Evolutionary conservation across 1,140 invertebrate genomes (phyloP), one percentile per base, ranked within the genome.

Genomic region (Chymomyza costata): DNA sequence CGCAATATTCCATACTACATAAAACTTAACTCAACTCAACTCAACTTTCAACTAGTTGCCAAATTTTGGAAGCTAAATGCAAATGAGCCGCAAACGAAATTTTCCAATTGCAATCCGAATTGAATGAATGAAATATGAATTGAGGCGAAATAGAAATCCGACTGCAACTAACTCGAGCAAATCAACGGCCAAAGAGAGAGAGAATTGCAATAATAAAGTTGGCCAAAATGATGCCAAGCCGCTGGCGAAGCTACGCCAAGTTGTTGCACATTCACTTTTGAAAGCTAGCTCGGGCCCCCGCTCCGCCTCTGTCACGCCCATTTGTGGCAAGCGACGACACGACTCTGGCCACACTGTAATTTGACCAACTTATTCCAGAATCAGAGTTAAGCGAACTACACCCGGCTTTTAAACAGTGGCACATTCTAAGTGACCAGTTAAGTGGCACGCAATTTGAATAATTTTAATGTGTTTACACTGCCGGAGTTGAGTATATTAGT

Each of bases 191-290:
- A 30, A 57, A n/a, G n/a, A n/a, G n/a, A n/a, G n/a, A n/a, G n/a
- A n/a, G n/a, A 66, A 57, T 65, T 67, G 57, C 51, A 68, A 62
- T 40, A 67, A 67, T 65, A 65, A 59, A 66, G 38, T 43, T 59
- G 43, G 43, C 38, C 38, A 21, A 40, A 65, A 52, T 48, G 28
- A n/a, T n/a, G n/a, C n/a, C n/a, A n/a, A n/a, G n/a, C n/a, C n/a
- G n/a, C n/a, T n/a, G n/a, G n/a, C n/a, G n/a, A n/a, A n/a, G 30
- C 35, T 45, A 19, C 31, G n/a, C 35, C 38, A 55, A 30, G 45
- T 41, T 53, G 59, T 34, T 53, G 69, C 73, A 76, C 71, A 76
- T 76, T 76, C 71, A 78, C 71, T 78, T 76, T 76, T 76, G 66
- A 55, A n/a, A n/a, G n/a, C n/a, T n/a, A n/a, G n/a, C n/a, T n/a